Conservation (phyloP, 2,113 vertebrate species). For the Meleagris gallopavo region DNA sequence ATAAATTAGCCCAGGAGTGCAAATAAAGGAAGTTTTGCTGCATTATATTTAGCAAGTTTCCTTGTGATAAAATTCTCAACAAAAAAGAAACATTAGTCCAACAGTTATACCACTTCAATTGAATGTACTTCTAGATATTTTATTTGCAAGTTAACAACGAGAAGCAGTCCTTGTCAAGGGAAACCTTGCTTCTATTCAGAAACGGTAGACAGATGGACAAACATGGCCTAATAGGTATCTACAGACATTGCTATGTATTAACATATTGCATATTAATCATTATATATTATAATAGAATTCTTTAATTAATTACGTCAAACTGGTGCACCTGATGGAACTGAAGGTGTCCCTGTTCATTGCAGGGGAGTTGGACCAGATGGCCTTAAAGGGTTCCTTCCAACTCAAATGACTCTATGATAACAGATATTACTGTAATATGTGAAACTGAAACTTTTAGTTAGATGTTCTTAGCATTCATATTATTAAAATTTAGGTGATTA, state of each 20-base stretch:
- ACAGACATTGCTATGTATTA: neutral
- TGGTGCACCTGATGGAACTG: no score
- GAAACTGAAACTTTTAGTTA: neutral
- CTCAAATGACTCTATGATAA: neutral
- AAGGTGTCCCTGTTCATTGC: no score
- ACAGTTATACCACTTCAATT: neutral
- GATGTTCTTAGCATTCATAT: neutral
- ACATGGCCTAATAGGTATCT: neutral
- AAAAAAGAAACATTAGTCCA: neutral
- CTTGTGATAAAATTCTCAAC: neutral
- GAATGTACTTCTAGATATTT: neutral
- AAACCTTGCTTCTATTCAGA: neutral
- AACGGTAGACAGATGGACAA: neutral
- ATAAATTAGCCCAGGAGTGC: neutral
- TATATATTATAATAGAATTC: no score
- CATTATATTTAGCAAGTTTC: neutral
- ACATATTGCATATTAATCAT: no score
- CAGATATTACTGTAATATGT: neutral
- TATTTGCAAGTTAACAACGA: neutral
- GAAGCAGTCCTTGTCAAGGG: neutral
- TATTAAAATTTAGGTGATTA: neutral
- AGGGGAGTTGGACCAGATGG: no score
- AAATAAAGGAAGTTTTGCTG: neutral
- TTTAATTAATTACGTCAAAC: no score
- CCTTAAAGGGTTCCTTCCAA: no score